These are phyloP conservation scores for Nothocercus nigrocapillus DNA, from an alignment of 2,113 vertebrate species.

Conservation along the genomic window DNA sequence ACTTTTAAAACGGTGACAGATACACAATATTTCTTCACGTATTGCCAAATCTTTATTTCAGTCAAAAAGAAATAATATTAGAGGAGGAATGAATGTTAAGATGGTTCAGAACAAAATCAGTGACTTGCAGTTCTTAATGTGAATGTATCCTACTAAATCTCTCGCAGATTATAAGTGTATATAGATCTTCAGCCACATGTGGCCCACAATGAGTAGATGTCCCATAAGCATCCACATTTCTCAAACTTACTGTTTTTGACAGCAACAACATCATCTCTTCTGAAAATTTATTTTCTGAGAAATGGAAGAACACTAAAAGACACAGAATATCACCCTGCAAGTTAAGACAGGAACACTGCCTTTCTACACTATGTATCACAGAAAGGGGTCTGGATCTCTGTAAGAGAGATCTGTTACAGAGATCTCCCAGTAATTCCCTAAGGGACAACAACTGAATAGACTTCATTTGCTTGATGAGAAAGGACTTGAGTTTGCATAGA, in stretches of 20 bases:
- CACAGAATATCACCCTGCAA: neutral
- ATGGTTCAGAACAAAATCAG: neutral
- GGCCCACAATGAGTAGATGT: neutral
- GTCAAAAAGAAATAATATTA: neutral
- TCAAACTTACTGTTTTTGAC: neutral
- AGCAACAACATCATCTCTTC: neutral
- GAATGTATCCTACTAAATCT: neutral
- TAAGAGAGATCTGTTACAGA: neutral
- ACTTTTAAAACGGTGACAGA: neutral
- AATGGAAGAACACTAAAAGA: neutral
- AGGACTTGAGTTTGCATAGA: neutral
- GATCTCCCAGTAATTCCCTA: neutral
- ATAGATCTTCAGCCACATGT: neutral
- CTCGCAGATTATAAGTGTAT: neutral
- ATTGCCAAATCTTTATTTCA: neutral
- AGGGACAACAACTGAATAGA: neutral
- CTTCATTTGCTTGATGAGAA: slow-evolving; percentile 3
- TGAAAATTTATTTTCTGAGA: neutral
- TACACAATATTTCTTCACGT: neutral
- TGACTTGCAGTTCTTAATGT: neutral
- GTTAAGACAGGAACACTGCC: neutral
- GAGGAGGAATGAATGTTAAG: neutral
- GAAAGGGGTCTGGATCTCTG: neutral
- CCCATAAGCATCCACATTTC: neutral
- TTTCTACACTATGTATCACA: neutral